phyloP scores from a whole-genome alignment of 2,113 vertebrate species.

The Phyllostomus discolor region DNA sequence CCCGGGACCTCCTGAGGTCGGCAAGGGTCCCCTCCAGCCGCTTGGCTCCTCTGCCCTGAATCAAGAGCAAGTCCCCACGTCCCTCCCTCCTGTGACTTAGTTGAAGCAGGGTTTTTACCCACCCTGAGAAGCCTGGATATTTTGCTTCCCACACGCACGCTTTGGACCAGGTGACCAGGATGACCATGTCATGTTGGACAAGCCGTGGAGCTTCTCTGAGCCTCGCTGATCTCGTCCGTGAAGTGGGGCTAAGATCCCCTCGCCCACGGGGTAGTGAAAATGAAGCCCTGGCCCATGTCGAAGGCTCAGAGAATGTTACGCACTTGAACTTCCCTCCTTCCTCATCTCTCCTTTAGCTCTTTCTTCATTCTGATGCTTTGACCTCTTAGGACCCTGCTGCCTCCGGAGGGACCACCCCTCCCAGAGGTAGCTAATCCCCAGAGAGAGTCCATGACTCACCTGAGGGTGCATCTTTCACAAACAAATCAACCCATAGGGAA shows the following conservation, averaged over 20 bases:
- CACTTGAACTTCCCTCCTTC: not conserved
- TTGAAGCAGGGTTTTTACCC: not conserved
- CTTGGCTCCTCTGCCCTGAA: not conserved
- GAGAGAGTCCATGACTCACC: rapidly evolving
- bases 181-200: not conserved
- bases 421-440: not conserved
- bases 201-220: not conserved
- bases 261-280: not conserved
- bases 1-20: not conserved
- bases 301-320: not conserved
- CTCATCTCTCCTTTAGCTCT: not conserved
- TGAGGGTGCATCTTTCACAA: not conserved
- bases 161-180: not conserved
- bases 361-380: not conserved
- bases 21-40: not conserved
- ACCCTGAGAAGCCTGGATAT: not conserved
- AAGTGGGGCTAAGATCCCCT: not conserved
- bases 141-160: not conserved
- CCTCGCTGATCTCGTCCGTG: not conserved
- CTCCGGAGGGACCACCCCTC: rapidly evolving
- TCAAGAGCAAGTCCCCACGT: not conserved
- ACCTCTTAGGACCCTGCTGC: not conserved
- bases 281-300: not conserved
- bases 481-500: not conserved
- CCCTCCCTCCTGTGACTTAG: not conserved